Evolutionary conservation across 2,888 invertebrate genomes (phyloP), one percentile per base, ranked within the genome.

Genomic region (Polymixis lichenea): DNA sequence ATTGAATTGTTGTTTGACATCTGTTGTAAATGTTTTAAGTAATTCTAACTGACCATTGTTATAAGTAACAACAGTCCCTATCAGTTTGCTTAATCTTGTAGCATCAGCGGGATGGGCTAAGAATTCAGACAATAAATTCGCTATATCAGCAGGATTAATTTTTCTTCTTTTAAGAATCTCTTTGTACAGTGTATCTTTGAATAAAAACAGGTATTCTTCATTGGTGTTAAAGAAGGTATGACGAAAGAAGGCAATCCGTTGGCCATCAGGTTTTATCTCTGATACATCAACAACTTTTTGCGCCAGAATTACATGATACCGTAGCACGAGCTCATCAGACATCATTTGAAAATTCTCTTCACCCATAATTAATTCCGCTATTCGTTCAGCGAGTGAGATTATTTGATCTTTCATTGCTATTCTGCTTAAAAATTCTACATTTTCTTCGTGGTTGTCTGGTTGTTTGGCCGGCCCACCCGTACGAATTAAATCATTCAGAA

Each of bases 241-340:
- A 15, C 68, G 71, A 25, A 71, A 51, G 32, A 0, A 38, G 1
- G 68, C 71, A 22, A 67, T 32, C 3, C 61, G 32, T 13, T 60
- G 6, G 22, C 60, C 60, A 13, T 60, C 13, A 60, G 60, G 22
- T 60, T 32, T 6, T 13, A 60, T 32, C 1, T 60, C 32, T 22
- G 60, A 60, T 22, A 60, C 22, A 11, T 32, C 32, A 3, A 87
- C 28, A 3, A 85, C 79, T 38, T 66, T 69, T 38, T 68, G 61
- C 0, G 77, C 75, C 11, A 87, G 55, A n/a, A 83, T 49, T 0
- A 81, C 80, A 43, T 87, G 87, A 55, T 79, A 86, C 7, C n/a
- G 70, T 19, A 53, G 22, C 11, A 85, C 49, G 13, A 58, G 64
- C 3, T 85, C 80, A 38, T 85, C 65, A 2, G 64, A 32, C 61